Evolutionary conservation across 2,888 invertebrate species (phyloP), one percentile per base, ranked within the genome.

Genomic region (Hylaea fasciaria): DNA sequence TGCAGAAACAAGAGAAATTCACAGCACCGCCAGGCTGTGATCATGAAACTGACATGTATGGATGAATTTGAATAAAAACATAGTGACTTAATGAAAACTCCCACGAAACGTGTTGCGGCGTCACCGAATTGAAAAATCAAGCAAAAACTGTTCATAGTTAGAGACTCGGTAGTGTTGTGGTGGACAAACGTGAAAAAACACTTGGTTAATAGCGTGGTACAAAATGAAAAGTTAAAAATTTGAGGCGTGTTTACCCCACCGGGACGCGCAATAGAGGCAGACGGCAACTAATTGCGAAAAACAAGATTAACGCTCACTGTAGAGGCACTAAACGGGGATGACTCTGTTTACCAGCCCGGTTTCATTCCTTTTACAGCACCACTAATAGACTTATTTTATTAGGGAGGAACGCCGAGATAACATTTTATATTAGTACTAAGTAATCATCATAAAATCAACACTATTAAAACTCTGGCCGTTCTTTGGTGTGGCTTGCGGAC

Each of bases 231-330:
- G 74, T 71, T 77, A 81, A 40, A 83, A 84, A 80, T 73, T 79
- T 77, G 77, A 76, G 77, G 74, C 73, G 81, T 81, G 82, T 85
- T 86, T 79, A 83, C 82, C 78, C 77, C 76, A 71, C 60, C 77
- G 68, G 77, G 81, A 80, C 76, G 78, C 80, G 82, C 80, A 83
- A 85, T 82, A 85, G 79, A 83, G 76, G 82, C 82, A 78, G 81
- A 81, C 80, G 83, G 80, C 81, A 80, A 86, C 87, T 89, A 89
- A 91, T 89, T 88, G 89, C 85, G 84, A 85, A 84, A 87, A 90
- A 90, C 87, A 80, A 87, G 89, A 90, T 90, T 89, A 90, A 87
- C 88, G 85, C 86, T 80, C 82, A 82, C 82, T 78, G 82, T 81
- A 84, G 77, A 81, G 80, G 80, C 84, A 85, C 83, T 87, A 85